Percentiles rank a stretch among this genome's conserved stretches.
These are phyloP conservation scores for Ispidina lecontei DNA, from an alignment of 2,797 vertebrate genomes.

Conservation along the genomic window DNA sequence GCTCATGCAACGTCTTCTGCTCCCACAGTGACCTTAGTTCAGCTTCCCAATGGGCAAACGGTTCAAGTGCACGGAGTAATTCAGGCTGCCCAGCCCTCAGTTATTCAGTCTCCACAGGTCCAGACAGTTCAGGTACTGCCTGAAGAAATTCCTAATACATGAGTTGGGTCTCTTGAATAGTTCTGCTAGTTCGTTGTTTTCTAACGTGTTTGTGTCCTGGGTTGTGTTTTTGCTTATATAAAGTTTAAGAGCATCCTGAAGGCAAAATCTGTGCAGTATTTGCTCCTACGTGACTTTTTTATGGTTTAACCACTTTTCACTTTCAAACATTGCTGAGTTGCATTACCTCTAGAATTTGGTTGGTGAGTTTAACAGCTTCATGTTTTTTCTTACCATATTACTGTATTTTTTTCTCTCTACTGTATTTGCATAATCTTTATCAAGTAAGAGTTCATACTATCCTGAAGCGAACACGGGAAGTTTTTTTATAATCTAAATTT, in stretches of 20 bases:
- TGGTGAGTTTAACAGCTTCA: background rate
- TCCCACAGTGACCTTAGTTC: conserved; percentile 94
- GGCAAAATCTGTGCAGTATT: background rate
- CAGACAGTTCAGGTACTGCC: conserved; percentile 93
- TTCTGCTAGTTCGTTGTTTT: conserved; percentile 10
- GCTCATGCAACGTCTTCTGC: conserved; percentile 89
- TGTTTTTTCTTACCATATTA: background rate
- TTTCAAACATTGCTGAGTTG: conserved; percentile 26
- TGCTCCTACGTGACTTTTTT: background rate
- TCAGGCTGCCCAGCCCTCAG: conserved; percentile 96
- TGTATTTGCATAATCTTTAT: background rate
- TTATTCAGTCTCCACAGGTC: conserved; percentile 97
- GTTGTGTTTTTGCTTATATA: background rate
- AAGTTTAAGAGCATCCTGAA: background rate
- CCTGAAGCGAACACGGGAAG: background rate
- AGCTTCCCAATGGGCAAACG: conserved; percentile 97
- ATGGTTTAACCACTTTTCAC: conserved; percentile 7
- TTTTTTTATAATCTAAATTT: background rate
- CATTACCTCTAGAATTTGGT: conserved; percentile 19
- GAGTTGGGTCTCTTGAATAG: conserved; percentile 10
- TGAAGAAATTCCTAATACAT: conserved; percentile 33
- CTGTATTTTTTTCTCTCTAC: background rate
- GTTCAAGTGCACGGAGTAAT: conserved; percentile 99
- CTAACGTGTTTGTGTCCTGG: background rate
- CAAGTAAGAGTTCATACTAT: background rate